Base-by-base conservation (phyloP, 1,140 invertebrate genomes). In the Calosoma granatense region DNA sequence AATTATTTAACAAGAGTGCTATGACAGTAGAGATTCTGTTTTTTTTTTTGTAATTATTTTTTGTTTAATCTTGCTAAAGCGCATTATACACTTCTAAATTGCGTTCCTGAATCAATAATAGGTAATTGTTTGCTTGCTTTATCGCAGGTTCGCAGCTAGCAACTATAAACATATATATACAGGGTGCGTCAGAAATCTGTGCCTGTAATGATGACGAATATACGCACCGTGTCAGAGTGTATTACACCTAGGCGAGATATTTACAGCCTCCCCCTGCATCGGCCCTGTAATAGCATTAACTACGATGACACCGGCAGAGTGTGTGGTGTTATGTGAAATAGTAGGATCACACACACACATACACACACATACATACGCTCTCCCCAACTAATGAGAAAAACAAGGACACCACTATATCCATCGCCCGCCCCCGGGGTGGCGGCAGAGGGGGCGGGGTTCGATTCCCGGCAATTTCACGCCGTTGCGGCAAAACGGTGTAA, bases 391-490 rank as follows among this genome's bases (percentile, higher is more conserved):
- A 47, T 17, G 15, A 47, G 3, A 47, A 4, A 47, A 17, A 17
- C 9, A 12, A 47, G 41, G 9, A 17, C 17, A 17, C 6, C 9
- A 17, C n/a, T 36, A 36, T 36, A n/a, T 36, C 17, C 9, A 17
- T 9, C 17, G 17, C 9, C 9, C 6, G 15, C 9, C 3, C 3
- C 6, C 9, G 41, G 9, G 41, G 41, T 12, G 41, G 41, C 41
- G 41, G 9, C 41, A 47, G 9, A 9, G 41, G 41, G 17, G 41
- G 41, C 41, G 41, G 41, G 41, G 41, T 47, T 47, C 41, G 41
- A 47, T 47, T 47, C 41, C 41, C 41, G 41, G 41, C 41, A 47
- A 47, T 47, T 47, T 47, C 41, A 47, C 41, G 41, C 41, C 41
- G 41, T 12, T 47, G 41, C 41, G 41, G 9, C 41, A 47, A n/a